These are phyloP conservation scores for Coregonus suidteri DNA, from an alignment of 2,797 vertebrate genomes.

Conservation along the genomic window DNA sequence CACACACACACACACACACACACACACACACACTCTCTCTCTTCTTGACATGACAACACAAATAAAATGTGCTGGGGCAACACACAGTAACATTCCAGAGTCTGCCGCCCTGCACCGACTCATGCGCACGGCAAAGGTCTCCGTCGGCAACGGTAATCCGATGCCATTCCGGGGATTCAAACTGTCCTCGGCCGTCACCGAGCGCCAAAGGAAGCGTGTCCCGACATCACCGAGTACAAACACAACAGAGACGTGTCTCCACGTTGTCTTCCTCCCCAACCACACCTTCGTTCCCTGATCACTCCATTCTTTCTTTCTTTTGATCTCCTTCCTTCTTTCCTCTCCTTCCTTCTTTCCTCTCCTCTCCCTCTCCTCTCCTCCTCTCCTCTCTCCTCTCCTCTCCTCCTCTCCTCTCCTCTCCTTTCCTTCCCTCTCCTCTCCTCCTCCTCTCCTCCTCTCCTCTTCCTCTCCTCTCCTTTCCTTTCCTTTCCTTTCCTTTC, in stretches of 20 bases:
- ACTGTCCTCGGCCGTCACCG: constrained; percentile 43
- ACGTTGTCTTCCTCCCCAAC: constrained; percentile 11
- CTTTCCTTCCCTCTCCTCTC: neutral
- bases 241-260: neutral
- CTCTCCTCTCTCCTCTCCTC: neutral
- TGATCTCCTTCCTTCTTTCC: neutral
- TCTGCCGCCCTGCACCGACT: neutral
- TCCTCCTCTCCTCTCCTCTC: neutral
- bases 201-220: constrained; percentile 32
- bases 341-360: neutral
- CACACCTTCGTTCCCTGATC: constrained; percentile 11
- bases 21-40: neutral
- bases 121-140: neutral
- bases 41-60: neutral
- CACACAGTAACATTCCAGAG: neutral
- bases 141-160: constrained; percentile 41
- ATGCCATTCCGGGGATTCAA: constrained; percentile 46
- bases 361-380: neutral
- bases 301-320: constrained; percentile 2
- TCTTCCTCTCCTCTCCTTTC: neutral
- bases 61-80: neutral
- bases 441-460: rapidly evolving
- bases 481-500: neutral
- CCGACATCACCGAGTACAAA: constrained; percentile 34
- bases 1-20: neutral